These are phyloP conservation scores for Drosophila novamexicana DNA, from an alignment of 1,140 invertebrate species.

Conservation along the genomic window DNA sequence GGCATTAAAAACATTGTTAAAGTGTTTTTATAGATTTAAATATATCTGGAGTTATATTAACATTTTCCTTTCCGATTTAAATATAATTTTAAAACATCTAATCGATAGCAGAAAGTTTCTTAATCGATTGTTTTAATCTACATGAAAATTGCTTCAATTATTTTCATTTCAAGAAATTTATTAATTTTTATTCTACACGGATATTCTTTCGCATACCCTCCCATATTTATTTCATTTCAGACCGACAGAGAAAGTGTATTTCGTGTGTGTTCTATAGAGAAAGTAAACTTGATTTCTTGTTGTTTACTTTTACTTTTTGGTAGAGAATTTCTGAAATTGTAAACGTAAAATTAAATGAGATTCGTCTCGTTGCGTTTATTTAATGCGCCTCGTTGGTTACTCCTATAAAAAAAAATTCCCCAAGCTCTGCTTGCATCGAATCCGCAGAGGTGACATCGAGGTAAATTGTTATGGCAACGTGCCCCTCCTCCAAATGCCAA, in stretches of 20 bases:
- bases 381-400: conserved; percentile 65
- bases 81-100: too few relatives aligned
- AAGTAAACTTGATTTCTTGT: not conserved
- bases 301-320: conserved; percentile 17
- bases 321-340: conserved; percentile 50
- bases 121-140: too few relatives aligned
- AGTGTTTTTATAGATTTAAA: too few relatives aligned
- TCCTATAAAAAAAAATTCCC: conserved; percentile 45
- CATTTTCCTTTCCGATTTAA: too few relatives aligned
- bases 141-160: too few relatives aligned
- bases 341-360: conserved; percentile 76
- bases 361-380: conserved; percentile 71
- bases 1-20: too few relatives aligned
- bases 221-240: too few relatives aligned
- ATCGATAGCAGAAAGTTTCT: too few relatives aligned
- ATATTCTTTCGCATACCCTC: too few relatives aligned
- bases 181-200: too few relatives aligned
- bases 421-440: conserved; percentile 42
- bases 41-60: too few relatives aligned
- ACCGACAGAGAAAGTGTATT: conserved; percentile 1
- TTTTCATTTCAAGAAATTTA: too few relatives aligned
- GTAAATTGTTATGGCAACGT: conserved; percentile 56
- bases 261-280: not conserved
- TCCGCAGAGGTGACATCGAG: conserved; percentile 58
- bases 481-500: not conserved